Conservation (phyloP, 2,113 vertebrate species). For the Spermophilus dauricus region DNA sequence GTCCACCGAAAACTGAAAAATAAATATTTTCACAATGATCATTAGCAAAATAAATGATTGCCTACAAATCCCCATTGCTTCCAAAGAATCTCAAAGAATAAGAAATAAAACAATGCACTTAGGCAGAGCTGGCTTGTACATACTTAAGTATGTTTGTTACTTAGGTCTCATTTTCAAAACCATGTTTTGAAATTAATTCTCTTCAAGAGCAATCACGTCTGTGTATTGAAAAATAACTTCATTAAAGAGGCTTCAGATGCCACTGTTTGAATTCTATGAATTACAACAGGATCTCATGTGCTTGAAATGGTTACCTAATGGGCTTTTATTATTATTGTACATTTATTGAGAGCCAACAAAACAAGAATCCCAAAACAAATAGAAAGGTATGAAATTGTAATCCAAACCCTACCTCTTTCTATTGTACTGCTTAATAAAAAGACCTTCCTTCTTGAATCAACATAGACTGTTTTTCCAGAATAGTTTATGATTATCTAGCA, state of each 20-base stretch:
- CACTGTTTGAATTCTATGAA: conserved; percentile 22
- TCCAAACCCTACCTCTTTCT: conserved; percentile 3
- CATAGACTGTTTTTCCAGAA: neutral
- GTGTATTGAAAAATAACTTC: neutral
- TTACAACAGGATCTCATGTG: neutral
- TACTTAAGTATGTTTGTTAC: neutral
- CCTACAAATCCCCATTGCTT: neutral
- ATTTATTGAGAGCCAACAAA: conserved; percentile 50
- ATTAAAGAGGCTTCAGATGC: neutral
- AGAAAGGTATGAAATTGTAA: conserved; percentile 30
- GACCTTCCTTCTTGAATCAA: neutral
- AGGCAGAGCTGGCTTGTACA: neutral
- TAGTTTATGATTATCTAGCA: neutral
- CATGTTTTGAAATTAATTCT: neutral
- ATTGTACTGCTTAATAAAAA: neutral
- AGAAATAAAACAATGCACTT: neutral
- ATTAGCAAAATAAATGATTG: neutral
- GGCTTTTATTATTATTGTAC: conserved; percentile 42
- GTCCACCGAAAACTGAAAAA: no score
- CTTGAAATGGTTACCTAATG: neutral
- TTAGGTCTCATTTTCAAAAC: conserved; percentile 36
- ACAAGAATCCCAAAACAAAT: neutral
- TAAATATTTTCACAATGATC: neutral
- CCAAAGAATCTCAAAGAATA: neutral
- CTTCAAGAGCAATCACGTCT: neutral